phyloP scores from a whole-genome alignment of 2,113 vertebrate species.

The Pseudorhombus dupliciocellatus region DNA sequence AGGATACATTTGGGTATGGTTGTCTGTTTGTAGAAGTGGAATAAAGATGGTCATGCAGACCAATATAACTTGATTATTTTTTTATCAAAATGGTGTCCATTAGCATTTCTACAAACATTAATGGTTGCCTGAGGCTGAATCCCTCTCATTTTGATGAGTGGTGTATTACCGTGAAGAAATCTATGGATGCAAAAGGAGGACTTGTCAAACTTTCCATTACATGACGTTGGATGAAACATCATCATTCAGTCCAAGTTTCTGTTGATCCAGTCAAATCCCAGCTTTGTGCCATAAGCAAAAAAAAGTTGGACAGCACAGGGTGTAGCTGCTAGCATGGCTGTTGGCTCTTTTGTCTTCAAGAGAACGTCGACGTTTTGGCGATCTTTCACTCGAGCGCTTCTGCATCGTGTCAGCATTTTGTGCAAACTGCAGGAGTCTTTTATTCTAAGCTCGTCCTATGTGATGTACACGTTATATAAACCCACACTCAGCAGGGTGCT shows the following conservation, averaged over 20 bases:
- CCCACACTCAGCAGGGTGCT: slow-evolving; percentile 1
- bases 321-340: background rate
- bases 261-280: background rate
- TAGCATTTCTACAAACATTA: no score
- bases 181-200: background rate
- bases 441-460: background rate
- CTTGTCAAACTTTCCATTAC: no score
- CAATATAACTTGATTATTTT: background rate
- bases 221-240: background rate
- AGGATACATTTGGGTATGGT: no score
- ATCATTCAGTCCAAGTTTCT: background rate
- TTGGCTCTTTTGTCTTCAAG: background rate
- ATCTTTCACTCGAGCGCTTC: background rate
- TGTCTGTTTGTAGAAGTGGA: background rate
- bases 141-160: no score
- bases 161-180: background rate
- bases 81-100: no score
- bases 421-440: background rate
- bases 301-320: background rate
- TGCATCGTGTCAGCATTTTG: slow-evolving; percentile 1
- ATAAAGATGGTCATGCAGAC: background rate
- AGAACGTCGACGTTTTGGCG: background rate
- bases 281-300: background rate
- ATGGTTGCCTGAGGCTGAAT: no score
- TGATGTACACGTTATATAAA: background rate